Percentiles rank a stretch among this genome's conserved stretches.
These are phyloP conservation scores for Cantharis rustica DNA, from an alignment of 2,888 invertebrate species.

Conservation along the genomic window DNA sequence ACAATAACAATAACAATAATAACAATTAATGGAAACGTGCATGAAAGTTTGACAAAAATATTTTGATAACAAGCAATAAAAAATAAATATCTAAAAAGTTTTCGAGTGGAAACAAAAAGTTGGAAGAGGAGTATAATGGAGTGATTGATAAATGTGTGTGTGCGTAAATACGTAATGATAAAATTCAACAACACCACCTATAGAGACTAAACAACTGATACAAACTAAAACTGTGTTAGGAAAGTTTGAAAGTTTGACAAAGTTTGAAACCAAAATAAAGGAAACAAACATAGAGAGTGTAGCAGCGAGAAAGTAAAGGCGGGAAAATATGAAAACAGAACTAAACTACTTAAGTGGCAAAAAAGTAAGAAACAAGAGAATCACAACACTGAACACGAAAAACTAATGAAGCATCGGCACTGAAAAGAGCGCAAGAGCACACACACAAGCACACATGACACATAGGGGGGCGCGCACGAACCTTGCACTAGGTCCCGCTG, in stretches of 20 bases:
- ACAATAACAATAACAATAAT: slow-evolving; percentile 14
- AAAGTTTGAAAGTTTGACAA: slow-evolving; percentile 19
- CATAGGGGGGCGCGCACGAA: slow-evolving; percentile 37
- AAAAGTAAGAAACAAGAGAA: slow-evolving; percentile 23
- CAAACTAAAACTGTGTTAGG: slow-evolving; percentile 3
- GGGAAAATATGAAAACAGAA: background rate
- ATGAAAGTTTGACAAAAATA: slow-evolving; percentile 2
- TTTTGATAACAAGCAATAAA: background rate
- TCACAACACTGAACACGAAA: slow-evolving; percentile 34
- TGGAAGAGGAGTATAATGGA: background rate
- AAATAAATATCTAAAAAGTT: background rate
- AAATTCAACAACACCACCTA: background rate
- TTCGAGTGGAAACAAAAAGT: background rate
- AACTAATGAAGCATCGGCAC: slow-evolving; percentile 32
- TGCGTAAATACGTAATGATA: background rate
- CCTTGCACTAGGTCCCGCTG: slow-evolving; percentile 41
- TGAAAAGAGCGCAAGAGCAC: slow-evolving; percentile 33
- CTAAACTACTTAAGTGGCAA: slow-evolving; percentile 15
- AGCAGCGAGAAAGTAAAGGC: background rate
- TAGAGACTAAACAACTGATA: background rate
- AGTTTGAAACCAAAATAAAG: background rate
- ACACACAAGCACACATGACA: slow-evolving; percentile 31
- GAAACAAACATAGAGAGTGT: background rate
- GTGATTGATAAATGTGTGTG: background rate
- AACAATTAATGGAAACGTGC: slow-evolving; percentile 14